Conservation (phyloP, 2,113 vertebrate genomes). For the Xenotilapia caudafasciata region DNA sequence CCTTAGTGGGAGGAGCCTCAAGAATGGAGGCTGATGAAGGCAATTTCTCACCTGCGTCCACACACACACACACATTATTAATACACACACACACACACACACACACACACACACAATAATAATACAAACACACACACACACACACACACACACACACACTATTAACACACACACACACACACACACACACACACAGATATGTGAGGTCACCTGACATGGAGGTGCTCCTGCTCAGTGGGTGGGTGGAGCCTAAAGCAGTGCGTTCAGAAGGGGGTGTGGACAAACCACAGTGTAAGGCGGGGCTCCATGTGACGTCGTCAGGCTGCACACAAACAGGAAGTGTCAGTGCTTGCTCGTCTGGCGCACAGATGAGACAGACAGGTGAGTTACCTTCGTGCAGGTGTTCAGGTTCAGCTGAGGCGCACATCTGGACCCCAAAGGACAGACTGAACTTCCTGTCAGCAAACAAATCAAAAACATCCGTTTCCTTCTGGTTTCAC, state of each 20-base stretch:
- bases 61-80: too few species aligned
- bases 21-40: too few species aligned
- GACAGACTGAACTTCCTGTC: not conserved
- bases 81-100: too few species aligned
- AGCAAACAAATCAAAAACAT: not conserved
- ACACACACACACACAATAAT: not conserved
- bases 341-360: not conserved
- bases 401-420: not conserved
- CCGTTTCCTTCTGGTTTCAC: not conserved
- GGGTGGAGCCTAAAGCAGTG: conserved; percentile 60
- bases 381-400: not conserved
- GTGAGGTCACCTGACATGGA: conserved; percentile 69
- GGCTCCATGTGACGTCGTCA: conserved; percentile 80
- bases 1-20: too few species aligned
- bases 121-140: too few species aligned
- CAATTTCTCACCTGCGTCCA: too few species aligned
- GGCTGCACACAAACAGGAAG: conserved; percentile 7
- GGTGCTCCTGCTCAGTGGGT: conserved; percentile 71
- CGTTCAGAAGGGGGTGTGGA: conserved; percentile 82
- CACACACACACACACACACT: not conserved
- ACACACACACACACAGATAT: not conserved
- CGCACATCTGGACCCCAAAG: not conserved
- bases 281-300: conserved; percentile 83
- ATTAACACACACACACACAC: too few species aligned
- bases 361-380: not conserved